Base-by-base conservation (phyloP, 2,888 invertebrate genomes). In the Luffia ferchaultella region DNA sequence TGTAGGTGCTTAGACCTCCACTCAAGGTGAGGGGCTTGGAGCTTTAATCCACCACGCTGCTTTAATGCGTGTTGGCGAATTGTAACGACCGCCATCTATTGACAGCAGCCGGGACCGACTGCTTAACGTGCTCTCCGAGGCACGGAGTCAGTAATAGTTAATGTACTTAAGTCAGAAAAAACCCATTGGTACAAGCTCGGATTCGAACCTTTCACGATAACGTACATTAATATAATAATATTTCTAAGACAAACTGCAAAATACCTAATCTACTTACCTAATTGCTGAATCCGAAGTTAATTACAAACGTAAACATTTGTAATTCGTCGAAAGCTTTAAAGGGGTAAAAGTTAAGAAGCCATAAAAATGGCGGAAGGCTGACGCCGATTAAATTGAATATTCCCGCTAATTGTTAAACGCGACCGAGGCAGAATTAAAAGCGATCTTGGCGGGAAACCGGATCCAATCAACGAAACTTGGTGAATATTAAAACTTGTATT, bases 311-410 rank as follows among this genome's bases (percentile, higher is more conserved):
- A 30, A 30, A 30, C 30, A 30, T n/a, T n/a, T n/a, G 30, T 12
- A 7, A 7, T 30, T 30, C 30, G 30, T n/a, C n/a, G n/a, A n/a
- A n/a, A n/a, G n/a, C n/a, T n/a, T 12, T 20, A 49, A 54, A 57
- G 52, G 56, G 60, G 61, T 57, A 52, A 46, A 58, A 61, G 49
- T 60, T 59, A 65, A 61, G 61, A 61, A 61, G 57, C 61, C 57
- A 62, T 65, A 61, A 67, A 68, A 64, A 67, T 62, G 46, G 18
- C n/a, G 2, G 5, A 18, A 19, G 46, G 19, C 1, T 18, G 19
- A 19, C 17, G 2, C 2, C 12, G 19, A 46, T 46, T 46, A 46
- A 46, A 18, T 46, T 46, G 19, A 46, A 46, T n/a, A 2, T 20
- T 30, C 20, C 19, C 19, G 19, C 46, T 46, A 46, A 46, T 46